phyloP scores from a whole-genome alignment of 2,113 vertebrate genomes.

The Forbesichthys agassizii region DNA sequence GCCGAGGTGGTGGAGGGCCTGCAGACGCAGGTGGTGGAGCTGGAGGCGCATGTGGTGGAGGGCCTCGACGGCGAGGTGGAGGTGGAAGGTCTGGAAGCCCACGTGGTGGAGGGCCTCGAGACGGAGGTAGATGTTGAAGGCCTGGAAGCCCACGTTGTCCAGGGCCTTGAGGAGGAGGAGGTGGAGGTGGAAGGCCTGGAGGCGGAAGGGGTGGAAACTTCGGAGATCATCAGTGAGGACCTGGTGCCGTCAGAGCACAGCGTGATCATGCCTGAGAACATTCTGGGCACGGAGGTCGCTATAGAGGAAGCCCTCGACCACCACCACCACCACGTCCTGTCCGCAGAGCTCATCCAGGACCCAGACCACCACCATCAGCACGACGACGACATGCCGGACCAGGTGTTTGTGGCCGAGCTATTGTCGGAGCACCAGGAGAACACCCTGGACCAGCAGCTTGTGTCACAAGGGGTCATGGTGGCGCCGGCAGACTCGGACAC shows the following conservation, averaged over 20 bases:
- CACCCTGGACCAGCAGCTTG: conserved; percentile 89
- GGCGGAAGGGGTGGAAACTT: conserved; percentile 70
- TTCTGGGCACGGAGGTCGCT: conserved; percentile 89
- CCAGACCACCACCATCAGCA: conserved; percentile 78
- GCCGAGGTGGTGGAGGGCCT: conserved; percentile 80
- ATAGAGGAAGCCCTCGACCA: conserved; percentile 93
- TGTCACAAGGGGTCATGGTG: conserved; percentile 93
- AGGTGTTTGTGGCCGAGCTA: conserved; percentile 95
- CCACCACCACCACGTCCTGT: conserved; percentile 82
- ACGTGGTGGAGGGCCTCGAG: conserved; percentile 68
- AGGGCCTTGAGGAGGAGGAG: conserved; percentile 86
- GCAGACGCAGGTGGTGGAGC: conserved; percentile 69
- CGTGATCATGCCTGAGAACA: conserved; percentile 90
- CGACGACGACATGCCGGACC: conserved; percentile 85
- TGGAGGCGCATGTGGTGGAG: conserved; percentile 80
- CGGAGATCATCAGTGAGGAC: conserved; percentile 71
- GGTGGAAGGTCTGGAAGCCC: conserved; percentile 77
- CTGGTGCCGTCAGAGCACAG: conserved; percentile 83
- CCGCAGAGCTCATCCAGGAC: conserved; percentile 85
- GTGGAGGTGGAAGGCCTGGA: conserved; percentile 70
- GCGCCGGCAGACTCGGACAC: conserved; percentile 86
- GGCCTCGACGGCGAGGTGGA: conserved; percentile 79
- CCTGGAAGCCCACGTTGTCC: conserved; percentile 82
- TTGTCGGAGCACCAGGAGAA: conserved; percentile 85
- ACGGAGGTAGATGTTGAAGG: conserved; percentile 68